These are phyloP conservation scores for Elaeidobius kamerunicus DNA, from an alignment of 2,888 invertebrate species.

Conservation along the genomic window DNA sequence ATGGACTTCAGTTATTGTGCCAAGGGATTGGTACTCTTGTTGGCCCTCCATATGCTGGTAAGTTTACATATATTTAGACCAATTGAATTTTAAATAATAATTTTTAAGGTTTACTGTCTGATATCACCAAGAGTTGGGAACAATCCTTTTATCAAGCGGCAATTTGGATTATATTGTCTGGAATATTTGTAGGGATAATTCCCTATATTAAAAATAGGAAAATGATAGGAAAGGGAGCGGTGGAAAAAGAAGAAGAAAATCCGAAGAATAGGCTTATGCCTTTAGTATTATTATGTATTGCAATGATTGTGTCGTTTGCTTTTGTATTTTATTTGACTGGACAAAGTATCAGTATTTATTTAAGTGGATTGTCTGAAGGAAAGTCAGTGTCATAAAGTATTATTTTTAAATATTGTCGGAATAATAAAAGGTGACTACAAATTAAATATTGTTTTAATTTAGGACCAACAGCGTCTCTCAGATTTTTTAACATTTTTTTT, in stretches of 20 bases:
- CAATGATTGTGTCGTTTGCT: constrained; percentile 24
- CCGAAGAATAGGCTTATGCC: constrained; percentile 26
- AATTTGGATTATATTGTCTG: constrained; percentile 76
- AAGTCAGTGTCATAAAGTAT: too few species aligned
- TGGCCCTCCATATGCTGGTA: constrained; percentile 90
- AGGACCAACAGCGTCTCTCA: too few species aligned
- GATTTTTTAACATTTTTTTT: too few species aligned
- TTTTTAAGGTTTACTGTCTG: constrained; percentile 56
- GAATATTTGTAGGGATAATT: constrained; percentile 63
- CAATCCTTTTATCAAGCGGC: constrained; percentile 79
- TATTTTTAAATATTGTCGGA: too few species aligned
- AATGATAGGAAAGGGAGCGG: constrained; percentile 55
- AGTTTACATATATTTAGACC: constrained; percentile 4
- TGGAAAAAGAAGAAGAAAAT: constrained; percentile 50
- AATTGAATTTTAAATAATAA: background rate
- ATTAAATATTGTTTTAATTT: too few species aligned
- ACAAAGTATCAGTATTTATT: too few species aligned
- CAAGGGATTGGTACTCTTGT: constrained; percentile 91
- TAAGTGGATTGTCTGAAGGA: too few species aligned
- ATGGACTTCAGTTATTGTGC: constrained; percentile 83
- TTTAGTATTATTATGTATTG: constrained; percentile 20
- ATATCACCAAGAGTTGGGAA: constrained; percentile 69
- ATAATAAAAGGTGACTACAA: too few species aligned
- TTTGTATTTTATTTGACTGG: constrained; percentile 33
- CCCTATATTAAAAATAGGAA: constrained; percentile 65